A percentile compares a stretch with the other conserved stretches of the same genome.
Evolutionary conservation across 2,797 vertebrate genomes (phyloP).

Genomic region (Poecilia gillii): DNA sequence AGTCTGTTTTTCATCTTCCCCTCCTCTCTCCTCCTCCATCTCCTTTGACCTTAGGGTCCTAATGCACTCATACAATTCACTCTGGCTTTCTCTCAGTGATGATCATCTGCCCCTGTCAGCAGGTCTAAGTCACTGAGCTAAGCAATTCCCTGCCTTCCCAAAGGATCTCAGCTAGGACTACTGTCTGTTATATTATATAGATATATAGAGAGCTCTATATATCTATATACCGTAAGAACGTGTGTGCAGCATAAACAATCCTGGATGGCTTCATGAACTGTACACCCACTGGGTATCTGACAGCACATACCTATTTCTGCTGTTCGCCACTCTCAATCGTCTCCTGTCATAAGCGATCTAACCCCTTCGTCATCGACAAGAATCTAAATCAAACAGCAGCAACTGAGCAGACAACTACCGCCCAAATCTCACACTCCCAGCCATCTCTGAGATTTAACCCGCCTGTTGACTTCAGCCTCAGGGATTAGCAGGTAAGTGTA

Average conservation of each 20-base stretch:
- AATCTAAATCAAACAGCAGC: conserved; percentile 63
- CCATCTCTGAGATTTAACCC: conserved; percentile 68
- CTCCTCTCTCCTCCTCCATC: conserved; percentile 29
- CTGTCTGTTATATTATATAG: conserved; percentile 23
- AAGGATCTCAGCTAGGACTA: conserved; percentile 53
- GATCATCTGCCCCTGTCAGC: conserved; percentile 66
- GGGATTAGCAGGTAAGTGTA: conserved; percentile 66
- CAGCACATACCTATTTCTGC: conserved; percentile 1
- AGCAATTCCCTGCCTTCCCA: conserved; percentile 64
- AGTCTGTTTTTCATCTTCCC: conserved; percentile 60
- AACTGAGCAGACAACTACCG: conserved; percentile 53
- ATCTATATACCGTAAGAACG: not conserved
- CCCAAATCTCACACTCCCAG: conserved; percentile 42
- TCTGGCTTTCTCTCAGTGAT: conserved; percentile 31
- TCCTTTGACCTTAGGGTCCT: conserved; percentile 59
- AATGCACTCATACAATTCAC: not conserved
- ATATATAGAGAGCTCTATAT: not conserved
- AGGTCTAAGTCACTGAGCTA: conserved; percentile 66
- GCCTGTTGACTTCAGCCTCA: conserved; percentile 68
- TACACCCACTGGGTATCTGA: not conserved
- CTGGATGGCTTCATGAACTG: conserved; percentile 31
- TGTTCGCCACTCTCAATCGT: conserved; percentile 21
- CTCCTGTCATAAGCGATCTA: conserved; percentile 29
- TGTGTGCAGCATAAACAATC: conserved; percentile 13
- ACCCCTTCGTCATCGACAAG: conserved; percentile 40